phyloP scores from a whole-genome alignment of 2,888 invertebrate species.

The Oscheius myriophilus region DNA sequence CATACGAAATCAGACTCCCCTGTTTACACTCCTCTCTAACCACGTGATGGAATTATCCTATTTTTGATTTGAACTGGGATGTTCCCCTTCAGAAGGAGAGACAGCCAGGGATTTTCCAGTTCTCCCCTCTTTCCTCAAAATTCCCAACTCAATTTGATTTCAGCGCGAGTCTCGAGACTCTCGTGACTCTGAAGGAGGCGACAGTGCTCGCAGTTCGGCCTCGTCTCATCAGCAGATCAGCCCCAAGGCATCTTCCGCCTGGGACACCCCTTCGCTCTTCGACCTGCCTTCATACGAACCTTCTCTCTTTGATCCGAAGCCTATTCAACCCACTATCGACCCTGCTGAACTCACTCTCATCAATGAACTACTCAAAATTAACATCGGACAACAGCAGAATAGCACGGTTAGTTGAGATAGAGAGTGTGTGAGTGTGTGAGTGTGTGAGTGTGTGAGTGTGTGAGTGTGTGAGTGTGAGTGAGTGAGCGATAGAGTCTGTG shows the following conservation, averaged over 20 bases:
- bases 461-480: too few species aligned
- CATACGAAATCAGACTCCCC: too few species aligned
- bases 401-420: too few species aligned
- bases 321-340: constrained; percentile 9
- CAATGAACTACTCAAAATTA: constrained; percentile 48
- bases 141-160: constrained; percentile 1
- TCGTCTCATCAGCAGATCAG: constrained; percentile 48
- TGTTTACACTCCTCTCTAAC: too few species aligned
- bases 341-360: constrained; percentile 40
- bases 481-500: too few species aligned
- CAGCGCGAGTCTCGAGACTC: constrained; percentile 22
- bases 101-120: background rate
- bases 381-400: constrained; percentile 33
- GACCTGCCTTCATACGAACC: constrained; percentile 25
- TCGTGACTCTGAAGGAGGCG: constrained; percentile 42
- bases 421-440: too few species aligned
- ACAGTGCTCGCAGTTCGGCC: constrained; percentile 45
- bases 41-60: too few species aligned
- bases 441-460: too few species aligned
- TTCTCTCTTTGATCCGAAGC: constrained; percentile 36
- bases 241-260: constrained; percentile 32
- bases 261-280: constrained; percentile 38
- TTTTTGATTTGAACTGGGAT: too few species aligned
- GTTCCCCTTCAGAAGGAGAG: too few species aligned
- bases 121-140: background rate